phyloP scores from a whole-genome alignment of 2,113 vertebrate genomes.

The Prolemur simus region DNA sequence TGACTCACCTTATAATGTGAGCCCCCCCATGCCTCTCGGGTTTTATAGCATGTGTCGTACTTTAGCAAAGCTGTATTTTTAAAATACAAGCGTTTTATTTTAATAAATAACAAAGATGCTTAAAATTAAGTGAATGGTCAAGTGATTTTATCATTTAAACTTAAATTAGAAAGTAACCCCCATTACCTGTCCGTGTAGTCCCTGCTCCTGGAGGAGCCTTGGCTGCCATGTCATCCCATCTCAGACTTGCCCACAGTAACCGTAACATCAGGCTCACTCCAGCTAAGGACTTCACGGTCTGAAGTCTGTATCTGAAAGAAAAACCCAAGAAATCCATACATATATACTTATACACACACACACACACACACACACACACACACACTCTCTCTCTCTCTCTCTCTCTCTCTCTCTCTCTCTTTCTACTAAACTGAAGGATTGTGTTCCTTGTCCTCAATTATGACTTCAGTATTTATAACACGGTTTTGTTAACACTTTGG shows the following conservation, averaged over 20 bases:
- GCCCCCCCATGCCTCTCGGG: neutral
- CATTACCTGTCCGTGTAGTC: constrained; percentile 95
- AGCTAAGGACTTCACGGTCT: constrained; percentile 96
- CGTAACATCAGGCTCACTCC: constrained; percentile 98
- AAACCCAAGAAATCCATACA: constrained; percentile 1
- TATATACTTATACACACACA: neutral
- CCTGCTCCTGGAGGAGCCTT: constrained; percentile 95
- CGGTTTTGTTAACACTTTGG: neutral
- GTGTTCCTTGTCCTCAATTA: neutral
- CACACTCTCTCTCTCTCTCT: too few relatives aligned
- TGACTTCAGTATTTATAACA: neutral
- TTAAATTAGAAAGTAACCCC: neutral
- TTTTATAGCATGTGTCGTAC: neutral
- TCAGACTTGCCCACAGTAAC: constrained; percentile 95
- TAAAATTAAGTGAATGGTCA: neutral
- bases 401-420: neutral
- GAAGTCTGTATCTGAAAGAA: constrained; percentile 93
- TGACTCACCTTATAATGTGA: neutral
- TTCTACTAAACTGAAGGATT: neutral
- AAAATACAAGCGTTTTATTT: neutral
- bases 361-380: fast-evolving
- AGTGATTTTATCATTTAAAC: constrained; percentile 26
- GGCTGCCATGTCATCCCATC: constrained; percentile 99
- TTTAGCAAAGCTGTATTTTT: neutral
- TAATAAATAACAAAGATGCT: neutral